Evolutionary conservation across 2,113 vertebrate species (phyloP).

Genomic region (Corythaixoides concolor): DNA sequence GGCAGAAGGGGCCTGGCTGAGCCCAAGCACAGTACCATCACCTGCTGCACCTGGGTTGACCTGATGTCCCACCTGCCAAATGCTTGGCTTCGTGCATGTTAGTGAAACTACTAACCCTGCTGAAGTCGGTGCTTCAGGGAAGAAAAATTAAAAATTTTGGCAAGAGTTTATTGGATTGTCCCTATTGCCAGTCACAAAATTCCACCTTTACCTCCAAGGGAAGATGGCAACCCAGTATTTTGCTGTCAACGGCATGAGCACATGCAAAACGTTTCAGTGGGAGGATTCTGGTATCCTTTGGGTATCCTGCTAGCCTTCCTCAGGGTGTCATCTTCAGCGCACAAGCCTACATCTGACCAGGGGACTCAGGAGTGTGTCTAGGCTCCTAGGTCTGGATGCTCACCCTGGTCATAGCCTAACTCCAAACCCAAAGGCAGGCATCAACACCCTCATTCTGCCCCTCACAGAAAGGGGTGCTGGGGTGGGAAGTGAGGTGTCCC

Average conservation of each 20-base stretch:
- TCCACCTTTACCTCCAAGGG: not conserved
- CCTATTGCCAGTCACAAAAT: not conserved
- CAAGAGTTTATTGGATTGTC: not conserved
- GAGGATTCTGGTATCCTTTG: not conserved
- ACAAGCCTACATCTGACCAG: fast-evolving
- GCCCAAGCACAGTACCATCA: not conserved
- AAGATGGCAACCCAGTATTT: not conserved
- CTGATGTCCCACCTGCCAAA: not conserved
- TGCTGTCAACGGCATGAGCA: fast-evolving
- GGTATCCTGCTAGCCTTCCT: not conserved
- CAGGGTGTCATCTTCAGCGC: not conserved
- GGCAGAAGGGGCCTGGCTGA: not conserved
- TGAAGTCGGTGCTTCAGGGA: not conserved
- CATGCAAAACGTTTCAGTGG: not conserved
- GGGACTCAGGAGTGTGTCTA: not conserved
- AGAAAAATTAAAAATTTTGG: not conserved
- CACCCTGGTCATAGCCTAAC: no score
- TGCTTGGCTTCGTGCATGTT: not conserved
- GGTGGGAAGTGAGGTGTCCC: not conserved
- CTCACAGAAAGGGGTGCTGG: fast-evolving
- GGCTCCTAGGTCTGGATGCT: not conserved
- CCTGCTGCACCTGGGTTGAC: not conserved
- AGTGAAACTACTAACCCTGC: not conserved
- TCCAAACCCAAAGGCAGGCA: not conserved
- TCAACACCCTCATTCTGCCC: not conserved